Percentiles rank a stretch among this genome's conserved stretches.
These are phyloP conservation scores for Tragopan temminckii DNA, from an alignment of 2,797 vertebrate genomes.

Conservation along the genomic window DNA sequence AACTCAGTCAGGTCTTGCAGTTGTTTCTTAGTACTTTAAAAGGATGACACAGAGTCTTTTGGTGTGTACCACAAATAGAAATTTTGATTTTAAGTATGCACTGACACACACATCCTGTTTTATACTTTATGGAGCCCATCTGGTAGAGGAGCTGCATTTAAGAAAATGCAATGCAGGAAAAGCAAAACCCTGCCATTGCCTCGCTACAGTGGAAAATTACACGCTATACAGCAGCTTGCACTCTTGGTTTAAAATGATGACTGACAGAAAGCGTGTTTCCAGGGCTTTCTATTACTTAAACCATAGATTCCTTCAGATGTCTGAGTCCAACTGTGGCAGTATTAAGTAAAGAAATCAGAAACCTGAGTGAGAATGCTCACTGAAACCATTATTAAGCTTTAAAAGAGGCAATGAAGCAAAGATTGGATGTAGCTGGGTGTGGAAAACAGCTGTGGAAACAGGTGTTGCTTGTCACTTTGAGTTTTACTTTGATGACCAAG, in stretches of 20 bases:
- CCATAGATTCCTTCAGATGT: conserved; percentile 15
- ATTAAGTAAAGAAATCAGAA: conserved; percentile 42
- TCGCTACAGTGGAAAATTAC: background rate
- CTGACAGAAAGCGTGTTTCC: background rate
- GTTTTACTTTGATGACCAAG: background rate
- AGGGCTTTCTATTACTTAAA: conserved; percentile 29
- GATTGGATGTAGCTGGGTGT: conserved; percentile 36
- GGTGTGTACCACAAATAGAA: background rate
- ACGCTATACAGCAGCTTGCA: background rate
- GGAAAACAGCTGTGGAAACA: conserved; percentile 51
- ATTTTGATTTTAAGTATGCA: background rate
- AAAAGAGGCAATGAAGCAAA: conserved; percentile 43
- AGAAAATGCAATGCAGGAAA: background rate
- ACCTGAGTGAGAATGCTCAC: background rate
- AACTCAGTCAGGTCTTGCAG: background rate
- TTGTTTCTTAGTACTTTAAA: background rate
- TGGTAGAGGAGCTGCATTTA: background rate
- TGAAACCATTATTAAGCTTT: conserved; percentile 48
- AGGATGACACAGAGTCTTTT: background rate
- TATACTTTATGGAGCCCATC: background rate
- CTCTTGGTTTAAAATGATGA: background rate
- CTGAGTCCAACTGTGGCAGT: conserved; percentile 11
- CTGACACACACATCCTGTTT: background rate
- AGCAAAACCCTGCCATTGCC: background rate
- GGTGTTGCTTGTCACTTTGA: conserved; percentile 57